phyloP scores from a whole-genome alignment of 35 echinoderm and acorn worm species.

The Diadema setosum region DNA sequence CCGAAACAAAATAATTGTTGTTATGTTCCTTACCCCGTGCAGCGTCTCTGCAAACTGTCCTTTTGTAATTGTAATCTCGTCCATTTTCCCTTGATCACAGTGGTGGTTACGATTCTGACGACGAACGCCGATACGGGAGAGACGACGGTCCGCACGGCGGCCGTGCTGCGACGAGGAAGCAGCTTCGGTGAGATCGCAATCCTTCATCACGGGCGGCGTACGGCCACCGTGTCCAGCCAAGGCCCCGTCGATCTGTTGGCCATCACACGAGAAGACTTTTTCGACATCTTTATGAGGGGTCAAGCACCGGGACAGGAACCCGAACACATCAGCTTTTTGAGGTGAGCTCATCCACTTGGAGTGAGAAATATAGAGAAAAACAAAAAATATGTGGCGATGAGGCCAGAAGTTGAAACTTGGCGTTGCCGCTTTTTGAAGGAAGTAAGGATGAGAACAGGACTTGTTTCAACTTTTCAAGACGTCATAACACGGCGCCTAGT shows the following conservation, averaged over 20 bases:
- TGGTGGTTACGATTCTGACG: conserved; percentile 79
- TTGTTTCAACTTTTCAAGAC: neutral
- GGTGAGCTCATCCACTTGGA: neutral
- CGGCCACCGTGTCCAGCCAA: conserved; percentile 90
- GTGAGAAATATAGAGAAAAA: neutral
- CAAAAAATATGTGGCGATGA: neutral
- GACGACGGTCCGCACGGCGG: conserved; percentile 52
- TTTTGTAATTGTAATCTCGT: no score
- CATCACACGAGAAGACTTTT: conserved; percentile 93
- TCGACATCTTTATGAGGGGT: conserved; percentile 94
- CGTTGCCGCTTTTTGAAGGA: neutral
- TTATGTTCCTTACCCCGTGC: no score
- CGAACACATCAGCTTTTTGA: conserved; percentile 78
- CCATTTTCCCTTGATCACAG: conserved; percentile 1
- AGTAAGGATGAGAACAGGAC: neutral
- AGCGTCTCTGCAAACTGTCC: no score
- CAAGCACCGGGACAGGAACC: conserved; percentile 81
- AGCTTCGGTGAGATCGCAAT: conserved; percentile 88
- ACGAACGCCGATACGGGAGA: conserved; percentile 62
- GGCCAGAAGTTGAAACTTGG: neutral
- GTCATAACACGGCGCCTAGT: no score
- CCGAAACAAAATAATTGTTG: no score
- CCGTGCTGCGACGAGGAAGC: conserved; percentile 83
- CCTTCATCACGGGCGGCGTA: conserved; percentile 71
- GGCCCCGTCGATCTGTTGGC: conserved; percentile 74